Evolutionary conservation across 37 sponge, comb jelly and placozoan genomes (phyloP), one percentile per base, ranked within the genome.

Genomic region (Petrosia ficiformis): DNA sequence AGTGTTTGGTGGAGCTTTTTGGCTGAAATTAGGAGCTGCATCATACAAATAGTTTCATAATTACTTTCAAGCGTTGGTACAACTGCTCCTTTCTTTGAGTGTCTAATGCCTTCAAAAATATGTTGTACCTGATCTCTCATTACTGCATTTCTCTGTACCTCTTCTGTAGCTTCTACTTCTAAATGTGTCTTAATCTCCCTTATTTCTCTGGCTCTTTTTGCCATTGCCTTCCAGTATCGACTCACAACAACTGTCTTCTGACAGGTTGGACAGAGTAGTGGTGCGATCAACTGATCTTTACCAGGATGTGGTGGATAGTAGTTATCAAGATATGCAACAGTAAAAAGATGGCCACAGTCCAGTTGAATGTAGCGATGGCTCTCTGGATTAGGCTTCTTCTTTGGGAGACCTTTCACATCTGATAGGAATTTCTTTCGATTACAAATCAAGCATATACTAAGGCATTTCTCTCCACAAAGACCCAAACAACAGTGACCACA

Each of bases 401-500:
- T 64, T 19, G 34, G 36, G 14, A 72, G n/a, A 5, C 70, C 70
- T 40, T 39, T 16, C 28, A 72, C 10, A 4, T 72, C 28, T 34
- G 58, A 66, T 29, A 40, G 67, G 28, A 84, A 84, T 34, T 73
- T 74, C 5, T 69, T 39, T 4, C 28, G 58, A 26, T 77, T 26
- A 39, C 93, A 92, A 21, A 70, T 39, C 8, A 63, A 65, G 54
- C 93, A 92, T 3, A 88, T 40, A 14, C 57, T 73, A 30, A 82
- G 67, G 60, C 92, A 92, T 34, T 64, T 48, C 59, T 92, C 92
- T 39, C 92, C 92, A 80, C 92, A 92, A 24, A 92, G 39, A 22
- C 86, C 86, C 66, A 40, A 41, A 68, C 93, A 92, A 19, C 26
- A 67, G 69, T 92, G 93, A 41, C 76, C 80, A 87, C 93, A 92